These are phyloP conservation scores for Saguinus imperator DNA, from an alignment of 2,113 vertebrate species.

Conservation along the genomic window DNA sequence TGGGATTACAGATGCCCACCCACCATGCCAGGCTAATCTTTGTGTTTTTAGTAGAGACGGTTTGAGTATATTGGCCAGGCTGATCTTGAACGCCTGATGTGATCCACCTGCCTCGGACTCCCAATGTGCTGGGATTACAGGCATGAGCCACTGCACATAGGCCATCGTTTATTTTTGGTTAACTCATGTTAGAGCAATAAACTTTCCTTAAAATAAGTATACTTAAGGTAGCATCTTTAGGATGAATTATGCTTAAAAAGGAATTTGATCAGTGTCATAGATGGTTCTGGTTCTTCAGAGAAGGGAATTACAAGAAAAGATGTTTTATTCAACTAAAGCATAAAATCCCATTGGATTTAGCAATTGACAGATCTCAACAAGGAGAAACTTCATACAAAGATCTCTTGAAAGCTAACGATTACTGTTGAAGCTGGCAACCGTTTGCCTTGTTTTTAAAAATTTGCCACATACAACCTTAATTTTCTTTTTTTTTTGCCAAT, in stretches of 20 bases:
- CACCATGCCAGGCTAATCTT: too few species aligned
- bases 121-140: too few species aligned
- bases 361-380: neutral
- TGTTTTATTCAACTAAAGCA: neutral
- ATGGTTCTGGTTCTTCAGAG: neutral
- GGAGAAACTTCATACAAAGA: neutral
- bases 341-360: neutral
- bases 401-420: neutral
- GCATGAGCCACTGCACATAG: too few species aligned
- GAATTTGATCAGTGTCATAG: neutral
- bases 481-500: too few species aligned
- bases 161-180: neutral
- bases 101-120: accelerated
- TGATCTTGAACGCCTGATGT: too few species aligned
- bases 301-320: neutral
- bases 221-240: neutral
- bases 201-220: neutral
- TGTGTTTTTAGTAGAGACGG: too few species aligned
- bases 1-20: too few species aligned
- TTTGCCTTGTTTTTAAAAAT: neutral
- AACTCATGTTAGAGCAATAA: neutral
- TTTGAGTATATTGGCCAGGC: too few species aligned
- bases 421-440: neutral
- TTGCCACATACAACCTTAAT: neutral
- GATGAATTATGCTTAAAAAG: neutral